Evolutionary conservation across 2,797 vertebrate species (phyloP), one percentile per base, ranked within the genome.

Genomic region (Chromobotia macracanthus): DNA sequence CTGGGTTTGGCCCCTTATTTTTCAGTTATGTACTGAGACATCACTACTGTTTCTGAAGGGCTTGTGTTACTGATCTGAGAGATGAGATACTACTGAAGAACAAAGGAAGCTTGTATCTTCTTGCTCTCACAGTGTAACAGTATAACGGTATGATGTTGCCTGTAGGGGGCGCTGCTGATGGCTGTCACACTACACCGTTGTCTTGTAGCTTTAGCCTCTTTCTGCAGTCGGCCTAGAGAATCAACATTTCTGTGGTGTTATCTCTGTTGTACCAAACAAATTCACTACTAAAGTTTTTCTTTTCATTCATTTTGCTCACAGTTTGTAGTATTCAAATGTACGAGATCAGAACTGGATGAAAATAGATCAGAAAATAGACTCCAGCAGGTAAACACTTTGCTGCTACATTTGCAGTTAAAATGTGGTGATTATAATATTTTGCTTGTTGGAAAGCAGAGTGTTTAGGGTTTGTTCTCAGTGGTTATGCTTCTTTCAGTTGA

Each of bases 51-150:
- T 48, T 53, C 25, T 48, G 41, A 60, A 9, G 15, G n/a, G 50
- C n/a, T n/a, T 38, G 23, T 13, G 19, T 23, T 10, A 35, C 28
- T 46, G 61, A 58, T 63, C 38, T 67, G 61, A 80, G 50, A 66
- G 51, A 35, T 56, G 48, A 55, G 67, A 23, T 72, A 72, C 80
- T 82, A 72, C 80, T 82, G 75, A 78, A 72, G 61, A 72, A 58
- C 41, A 13, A n/a, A 15, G 53, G 8, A 15, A 41, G 51, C 16
- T n/a, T 1, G 6, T 25, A 9, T 41, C 31, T 58, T 19, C 41
- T 44, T 7, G 2, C 5, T 19, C 70, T 80, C 50, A 2, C 19
- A 63, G 15, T n/a, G n/a, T n/a, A n/a, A n/a, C n/a, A n/a, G n/a
- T n/a, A n/a, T n/a, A n/a, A n/a, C 55, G 23, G 16, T 19, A 16